Base-by-base conservation (phyloP, 2,113 vertebrate genomes). In the Trichechus manatus region DNA sequence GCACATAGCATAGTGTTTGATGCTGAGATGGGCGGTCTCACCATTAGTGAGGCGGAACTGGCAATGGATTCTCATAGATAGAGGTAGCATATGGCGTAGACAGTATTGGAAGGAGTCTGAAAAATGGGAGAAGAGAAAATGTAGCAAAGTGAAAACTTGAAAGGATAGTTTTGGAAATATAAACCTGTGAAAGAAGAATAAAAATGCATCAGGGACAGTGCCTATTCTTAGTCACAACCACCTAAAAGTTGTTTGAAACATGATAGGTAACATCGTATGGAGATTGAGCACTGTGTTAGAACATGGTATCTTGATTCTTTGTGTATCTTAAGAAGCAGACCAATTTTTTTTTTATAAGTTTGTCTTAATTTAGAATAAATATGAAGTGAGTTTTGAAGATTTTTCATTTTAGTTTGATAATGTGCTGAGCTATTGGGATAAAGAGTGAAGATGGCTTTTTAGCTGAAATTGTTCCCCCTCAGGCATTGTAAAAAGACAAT, bases 391-490 rank as follows among this genome's bases (percentile, higher is more conserved):
- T 84, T 44, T 64, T 59, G 63, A 81, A 59, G 44, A 6, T 44
- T 95, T 93, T 94, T 75, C 15, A 87, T 86, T 96, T 95, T 93
- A 92, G 33, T 6, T 81, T 93, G 79, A 64, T 77, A 29, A 80
- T 84, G 36, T 92, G 9, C 42, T 94, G 59, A 93, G 14, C n/a
- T 89, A 42, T 74, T 89, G 78, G 5, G 10, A 42, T 63, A 74
- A 78, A 53, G n/a, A 74, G 31, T 72, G 20, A 91, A 59, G 84
- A 47, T 75, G 47, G 13, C 23, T 84, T 92, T 94, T 95, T 86
- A 75, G 17, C 77, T 92, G 25, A 94, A 96, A 95, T 87, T 15
- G 33, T 94, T 77, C 66, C 29, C 70, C 15, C 6, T 85, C 6
- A 66, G 56, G 17, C 31, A 78, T 92, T 94, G 11, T 91, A 84